Evolutionary conservation across 2,888 invertebrate species (phyloP).

Genomic region (Drosophila ezoana): DNA sequence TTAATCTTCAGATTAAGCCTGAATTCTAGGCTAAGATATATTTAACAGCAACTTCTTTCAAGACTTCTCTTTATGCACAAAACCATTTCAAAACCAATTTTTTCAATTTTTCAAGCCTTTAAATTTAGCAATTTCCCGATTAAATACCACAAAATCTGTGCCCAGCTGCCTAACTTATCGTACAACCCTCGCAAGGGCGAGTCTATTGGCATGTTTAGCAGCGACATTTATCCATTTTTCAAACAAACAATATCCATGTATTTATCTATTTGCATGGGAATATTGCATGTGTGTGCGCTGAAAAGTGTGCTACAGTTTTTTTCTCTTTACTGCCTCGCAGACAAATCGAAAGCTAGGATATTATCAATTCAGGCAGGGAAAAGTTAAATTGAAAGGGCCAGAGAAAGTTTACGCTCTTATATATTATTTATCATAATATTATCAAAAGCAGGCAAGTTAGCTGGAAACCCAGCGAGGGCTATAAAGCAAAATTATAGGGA

Average conservation of each 20-base stretch:
- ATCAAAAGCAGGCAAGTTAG: slow-evolving; percentile 21
- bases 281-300: slow-evolving; percentile 13
- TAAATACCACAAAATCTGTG: background rate
- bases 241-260: background rate
- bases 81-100: no score
- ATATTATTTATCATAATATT: background rate
- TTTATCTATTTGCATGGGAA: slow-evolving; percentile 3
- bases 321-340: slow-evolving; percentile 7
- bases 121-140: background rate
- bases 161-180: background rate
- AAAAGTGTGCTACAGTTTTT: slow-evolving; percentile 45
- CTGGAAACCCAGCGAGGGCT: background rate
- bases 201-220: background rate
- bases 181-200: slow-evolving; percentile 1
- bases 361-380: background rate
- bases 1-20: no score
- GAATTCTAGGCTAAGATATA: no score
- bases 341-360: slow-evolving; percentile 40
- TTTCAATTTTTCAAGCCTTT: no score
- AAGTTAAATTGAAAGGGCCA: slow-evolving; percentile 2
- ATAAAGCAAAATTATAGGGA: slow-evolving; percentile 8
- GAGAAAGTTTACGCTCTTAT: background rate
- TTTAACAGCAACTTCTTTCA: no score
- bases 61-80: no score
- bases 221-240: slow-evolving; percentile 1